These are phyloP conservation scores for Tenthredo livida DNA, from an alignment of 2,888 invertebrate species.

Conservation along the genomic window DNA sequence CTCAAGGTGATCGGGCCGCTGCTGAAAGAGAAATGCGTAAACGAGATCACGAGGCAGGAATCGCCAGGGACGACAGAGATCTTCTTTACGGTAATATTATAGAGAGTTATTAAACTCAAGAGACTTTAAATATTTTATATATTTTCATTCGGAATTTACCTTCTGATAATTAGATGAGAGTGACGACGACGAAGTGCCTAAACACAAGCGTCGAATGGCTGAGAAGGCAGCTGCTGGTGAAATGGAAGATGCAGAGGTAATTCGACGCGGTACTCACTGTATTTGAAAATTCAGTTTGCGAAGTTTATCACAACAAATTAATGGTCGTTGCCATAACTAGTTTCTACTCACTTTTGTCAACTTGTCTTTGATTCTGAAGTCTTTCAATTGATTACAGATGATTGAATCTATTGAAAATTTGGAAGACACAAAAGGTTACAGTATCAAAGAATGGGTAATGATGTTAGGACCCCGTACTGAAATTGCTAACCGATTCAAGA, in stretches of 20 bases:
- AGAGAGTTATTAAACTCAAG: conserved; percentile 70
- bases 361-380: conserved; percentile 41
- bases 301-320: background rate
- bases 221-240: conserved; percentile 93
- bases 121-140: background rate
- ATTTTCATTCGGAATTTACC: conserved; percentile 20
- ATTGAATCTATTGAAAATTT: conserved; percentile 98
- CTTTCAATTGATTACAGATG: conserved; percentile 79
- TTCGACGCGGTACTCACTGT: conserved; percentile 19
- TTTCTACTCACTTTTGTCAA: background rate
- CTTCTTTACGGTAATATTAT: conserved; percentile 89
- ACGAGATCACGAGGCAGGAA: conserved; percentile 91
- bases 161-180: conserved; percentile 83
- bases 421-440: conserved; percentile 97
- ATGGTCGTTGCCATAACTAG: background rate
- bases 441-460: conserved; percentile 97
- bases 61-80: conserved; percentile 88
- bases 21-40: conserved; percentile 95
- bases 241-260: conserved; percentile 86
- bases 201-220: conserved; percentile 87
- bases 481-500: conserved; percentile 95
- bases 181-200: conserved; percentile 87
- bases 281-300: background rate
- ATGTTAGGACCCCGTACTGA: conserved; percentile 97
- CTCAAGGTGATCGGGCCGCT: conserved; percentile 90